phyloP scores from a whole-genome alignment of 1,140 invertebrate genomes.

The Schlechtendalia chinensis region DNA sequence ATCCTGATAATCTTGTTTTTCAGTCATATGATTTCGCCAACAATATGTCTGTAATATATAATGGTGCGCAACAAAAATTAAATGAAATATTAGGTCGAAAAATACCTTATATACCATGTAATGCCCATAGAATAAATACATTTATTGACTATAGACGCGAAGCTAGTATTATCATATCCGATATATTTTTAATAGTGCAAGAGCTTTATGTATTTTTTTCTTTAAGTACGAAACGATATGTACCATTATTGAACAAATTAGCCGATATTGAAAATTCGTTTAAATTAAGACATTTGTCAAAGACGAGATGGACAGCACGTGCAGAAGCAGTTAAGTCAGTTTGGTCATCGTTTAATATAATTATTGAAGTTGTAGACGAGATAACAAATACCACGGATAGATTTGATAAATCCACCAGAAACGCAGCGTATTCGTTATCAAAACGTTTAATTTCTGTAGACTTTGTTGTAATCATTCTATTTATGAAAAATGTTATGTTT shows the following conservation, averaged over 20 bases:
- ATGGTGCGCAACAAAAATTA: slow-evolving; percentile 18
- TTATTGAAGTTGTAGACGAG: slow-evolving; percentile 12
- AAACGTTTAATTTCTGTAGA: slow-evolving; percentile 4
- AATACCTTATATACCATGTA: slow-evolving; percentile 26
- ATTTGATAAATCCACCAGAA: slow-evolving; percentile 14
- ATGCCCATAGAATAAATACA: slow-evolving; percentile 37
- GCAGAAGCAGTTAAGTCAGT: background rate
- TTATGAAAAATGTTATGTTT: too few species aligned
- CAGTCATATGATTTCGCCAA: slow-evolving; percentile 36
- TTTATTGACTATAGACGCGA: slow-evolving; percentile 27
- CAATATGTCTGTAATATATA: slow-evolving; percentile 13
- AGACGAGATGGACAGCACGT: background rate
- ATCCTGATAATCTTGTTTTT: slow-evolving; percentile 14
- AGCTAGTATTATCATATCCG: slow-evolving; percentile 2
- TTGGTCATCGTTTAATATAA: slow-evolving; percentile 15
- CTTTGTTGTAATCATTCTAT: background rate
- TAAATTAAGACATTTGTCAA: slow-evolving; percentile 5
- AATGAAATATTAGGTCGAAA: slow-evolving; percentile 29
- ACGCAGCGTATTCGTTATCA: background rate
- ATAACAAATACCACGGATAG: slow-evolving; percentile 7
- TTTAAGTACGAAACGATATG: slow-evolving; percentile 12
- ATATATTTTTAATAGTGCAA: slow-evolving; percentile 25
- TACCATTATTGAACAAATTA: background rate
- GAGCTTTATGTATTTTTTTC: slow-evolving; percentile 24
- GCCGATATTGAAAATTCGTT: background rate